Percentiles rank a stretch among this genome's conserved stretches.
Conservation (phyloP, 1,140 invertebrate species). For the Drosophila littoralis region DNA sequence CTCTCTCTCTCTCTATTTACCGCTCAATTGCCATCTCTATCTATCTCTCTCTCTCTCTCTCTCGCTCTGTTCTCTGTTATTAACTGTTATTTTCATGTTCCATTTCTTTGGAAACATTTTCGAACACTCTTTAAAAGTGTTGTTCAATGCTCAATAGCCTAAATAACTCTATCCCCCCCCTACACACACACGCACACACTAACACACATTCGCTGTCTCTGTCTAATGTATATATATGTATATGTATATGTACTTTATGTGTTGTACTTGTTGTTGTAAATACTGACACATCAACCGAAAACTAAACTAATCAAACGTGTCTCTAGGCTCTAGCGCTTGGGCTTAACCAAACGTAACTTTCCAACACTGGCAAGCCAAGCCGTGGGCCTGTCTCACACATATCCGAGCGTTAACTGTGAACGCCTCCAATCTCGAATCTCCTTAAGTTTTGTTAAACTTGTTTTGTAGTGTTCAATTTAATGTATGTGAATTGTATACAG, state of each 20-base stretch:
- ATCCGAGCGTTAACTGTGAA: slow-evolving; percentile 12
- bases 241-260: slow-evolving; percentile 29
- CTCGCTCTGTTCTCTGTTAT: not conserved
- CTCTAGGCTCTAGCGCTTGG: too few species aligned
- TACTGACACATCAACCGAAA: slow-evolving; percentile 21
- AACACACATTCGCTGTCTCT: slow-evolving; percentile 6
- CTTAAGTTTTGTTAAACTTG: slow-evolving; percentile 83
- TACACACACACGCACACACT: slow-evolving; percentile 6
- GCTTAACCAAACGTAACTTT: too few species aligned
- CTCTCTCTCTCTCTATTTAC: slow-evolving; percentile 18
- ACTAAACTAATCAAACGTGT: slow-evolving; percentile 7
- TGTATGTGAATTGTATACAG: slow-evolving; percentile 79
- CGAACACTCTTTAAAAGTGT: not conserved
- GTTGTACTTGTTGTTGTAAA: slow-evolving; percentile 57
- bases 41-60: not conserved
- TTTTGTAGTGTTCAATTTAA: slow-evolving; percentile 84
- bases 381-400: not conserved
- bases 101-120: not conserved
- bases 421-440: slow-evolving; percentile 54
- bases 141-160: not conserved
- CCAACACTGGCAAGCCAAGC: too few species aligned
- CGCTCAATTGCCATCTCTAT: not conserved
- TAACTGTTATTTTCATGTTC: not conserved
- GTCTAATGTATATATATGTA: slow-evolving; percentile 17
- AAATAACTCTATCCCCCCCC: slow-evolving; percentile 3